Evolutionary conservation across 92 coral and sea anemone genomes (phyloP), one percentile per base, ranked within the genome.

Genomic region (Plumapathes pennacea): DNA sequence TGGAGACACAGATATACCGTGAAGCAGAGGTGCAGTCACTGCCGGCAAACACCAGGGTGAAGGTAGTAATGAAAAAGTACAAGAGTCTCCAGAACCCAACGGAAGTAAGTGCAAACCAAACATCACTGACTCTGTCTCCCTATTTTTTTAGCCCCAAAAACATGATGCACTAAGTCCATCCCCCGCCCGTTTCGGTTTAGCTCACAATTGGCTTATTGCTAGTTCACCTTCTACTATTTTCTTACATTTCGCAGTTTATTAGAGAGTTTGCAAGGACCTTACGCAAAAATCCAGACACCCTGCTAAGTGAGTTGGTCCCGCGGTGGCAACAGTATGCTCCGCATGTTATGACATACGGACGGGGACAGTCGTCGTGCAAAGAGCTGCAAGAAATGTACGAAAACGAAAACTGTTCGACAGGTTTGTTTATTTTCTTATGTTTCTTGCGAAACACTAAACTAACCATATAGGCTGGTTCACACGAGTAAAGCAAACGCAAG

Each of bases 361-460:
- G 52, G 27, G 52, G 27, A 32, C 27, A 22, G 27, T 32, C 52
- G 23, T 28, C 52, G 11, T 46, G 52, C 52, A n/a, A 18, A 17
- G 23, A 28, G 11, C 23, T 46, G 52, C n/a, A 10, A 7, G 28
- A 47, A 47, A 4, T 47, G 10, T 47, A 47, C 30, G n/a, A 47
- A 10, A 20, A 10, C 30, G 10, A 20, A 14, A 47, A 14, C 10
- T 5, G 2, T 47, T 21, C 32, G 13, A 4, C 24, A 10, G 53
- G 52, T 46, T 8, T 3, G 30, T 46, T 13, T 46, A 33, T 24
- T 24, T 20, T 47, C 2, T 47, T 23, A 7, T 17, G n/a, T n/a
- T n/a, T n/a, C n/a, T n/a, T n/a, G n/a, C n/a, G n/a, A n/a, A n/a
- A n/a, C n/a, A n/a, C n/a, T n/a, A n/a, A n/a, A n/a, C n/a, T n/a